Conservation (phyloP, 1,140 invertebrate species). For the Pomacea maculata region DNA sequence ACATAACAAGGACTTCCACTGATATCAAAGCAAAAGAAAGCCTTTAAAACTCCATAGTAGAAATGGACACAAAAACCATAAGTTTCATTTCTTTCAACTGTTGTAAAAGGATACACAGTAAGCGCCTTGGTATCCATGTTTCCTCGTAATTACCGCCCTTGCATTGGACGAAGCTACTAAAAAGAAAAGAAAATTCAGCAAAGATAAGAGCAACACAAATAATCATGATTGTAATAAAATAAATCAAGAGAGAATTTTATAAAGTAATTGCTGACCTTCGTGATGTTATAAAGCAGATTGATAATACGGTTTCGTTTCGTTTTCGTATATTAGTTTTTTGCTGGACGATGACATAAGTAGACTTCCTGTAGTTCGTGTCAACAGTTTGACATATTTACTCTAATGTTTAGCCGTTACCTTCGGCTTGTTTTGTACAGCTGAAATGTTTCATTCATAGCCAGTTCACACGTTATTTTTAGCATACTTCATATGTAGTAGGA, state of each 20-base stretch:
- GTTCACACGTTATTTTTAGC: neutral
- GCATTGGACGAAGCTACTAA: neutral
- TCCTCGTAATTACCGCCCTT: neutral
- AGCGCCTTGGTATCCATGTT: neutral
- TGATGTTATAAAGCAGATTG: neutral
- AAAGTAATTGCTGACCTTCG: neutral
- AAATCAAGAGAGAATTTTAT: neutral
- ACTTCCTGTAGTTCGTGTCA: neutral
- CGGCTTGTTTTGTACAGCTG: neutral
- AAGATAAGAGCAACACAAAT: neutral
- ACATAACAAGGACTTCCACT: neutral
- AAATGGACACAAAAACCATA: neutral
- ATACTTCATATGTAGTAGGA: neutral
- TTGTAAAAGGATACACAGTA: slow-evolving; percentile 14
- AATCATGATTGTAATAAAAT: neutral
- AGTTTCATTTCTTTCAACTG: neutral
- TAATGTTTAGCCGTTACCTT: neutral
- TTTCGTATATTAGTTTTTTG: too few species aligned
- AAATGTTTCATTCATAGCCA: neutral
- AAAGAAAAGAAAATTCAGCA: neutral
- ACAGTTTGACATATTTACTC: neutral
- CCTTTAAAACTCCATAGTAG: neutral
- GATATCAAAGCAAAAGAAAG: neutral
- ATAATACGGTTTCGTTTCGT: too few species aligned
- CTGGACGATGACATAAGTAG: too few species aligned